These are phyloP conservation scores for Disparrhopalites patrizii DNA, from an alignment of 2,888 invertebrate genomes.

Conservation along the genomic window DNA sequence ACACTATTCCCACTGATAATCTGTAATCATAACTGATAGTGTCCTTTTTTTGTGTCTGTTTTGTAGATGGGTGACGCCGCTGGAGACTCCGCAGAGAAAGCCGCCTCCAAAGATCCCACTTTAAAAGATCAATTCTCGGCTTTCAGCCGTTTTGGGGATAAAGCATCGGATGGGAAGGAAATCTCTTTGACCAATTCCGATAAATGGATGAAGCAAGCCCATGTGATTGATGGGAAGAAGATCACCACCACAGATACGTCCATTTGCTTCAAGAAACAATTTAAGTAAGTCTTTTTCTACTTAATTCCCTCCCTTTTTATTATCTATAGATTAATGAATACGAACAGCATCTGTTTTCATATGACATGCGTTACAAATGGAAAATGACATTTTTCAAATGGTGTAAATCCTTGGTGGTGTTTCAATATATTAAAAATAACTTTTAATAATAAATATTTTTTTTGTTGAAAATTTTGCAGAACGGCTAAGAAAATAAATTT, in stretches of 20 bases:
- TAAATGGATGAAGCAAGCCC: slow-evolving; percentile 92
- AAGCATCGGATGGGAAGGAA: slow-evolving; percentile 76
- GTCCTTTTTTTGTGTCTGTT: slow-evolving; percentile 9
- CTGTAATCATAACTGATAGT: not conserved
- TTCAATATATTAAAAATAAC: too few species aligned
- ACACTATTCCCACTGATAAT: not conserved
- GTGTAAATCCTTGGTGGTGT: too few species aligned
- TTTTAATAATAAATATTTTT: too few species aligned
- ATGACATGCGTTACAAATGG: too few species aligned
- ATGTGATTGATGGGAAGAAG: slow-evolving; percentile 69
- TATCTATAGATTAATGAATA: too few species aligned
- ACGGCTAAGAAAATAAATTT: slow-evolving; percentile 64
- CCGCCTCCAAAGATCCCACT: slow-evolving; percentile 40
- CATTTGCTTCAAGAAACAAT: slow-evolving; percentile 75
- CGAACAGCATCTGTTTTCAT: too few species aligned
- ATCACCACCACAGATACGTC: slow-evolving; percentile 87
- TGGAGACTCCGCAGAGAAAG: slow-evolving; percentile 14
- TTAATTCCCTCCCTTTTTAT: too few species aligned
- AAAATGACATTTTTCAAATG: too few species aligned
- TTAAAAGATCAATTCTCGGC: slow-evolving; percentile 51
- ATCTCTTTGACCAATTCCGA: slow-evolving; percentile 86
- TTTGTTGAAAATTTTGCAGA: too few species aligned
- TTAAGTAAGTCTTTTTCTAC: slow-evolving; percentile 66
- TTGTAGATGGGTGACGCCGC: slow-evolving; percentile 47
- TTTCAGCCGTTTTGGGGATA: slow-evolving; percentile 82